Percentiles rank a stretch among this genome's conserved stretches.
phyloP scores from a whole-genome alignment of 2,797 vertebrate genomes.

The Lepilemur ruficaudatus region DNA sequence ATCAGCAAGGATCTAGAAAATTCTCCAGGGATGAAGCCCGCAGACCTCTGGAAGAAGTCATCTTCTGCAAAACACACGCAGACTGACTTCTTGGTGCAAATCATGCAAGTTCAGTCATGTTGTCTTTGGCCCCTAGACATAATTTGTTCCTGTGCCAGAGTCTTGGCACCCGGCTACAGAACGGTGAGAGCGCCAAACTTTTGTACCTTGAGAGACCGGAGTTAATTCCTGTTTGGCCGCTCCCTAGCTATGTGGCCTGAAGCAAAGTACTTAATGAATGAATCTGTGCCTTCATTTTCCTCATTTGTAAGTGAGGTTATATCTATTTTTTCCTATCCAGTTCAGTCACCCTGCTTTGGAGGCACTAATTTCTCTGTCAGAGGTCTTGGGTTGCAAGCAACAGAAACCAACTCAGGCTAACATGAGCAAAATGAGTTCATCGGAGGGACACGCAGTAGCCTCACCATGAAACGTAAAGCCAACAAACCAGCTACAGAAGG shows the following conservation, averaged over 20 bases:
- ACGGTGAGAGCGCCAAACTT: neutral
- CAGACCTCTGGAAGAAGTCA: neutral
- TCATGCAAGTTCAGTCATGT: neutral
- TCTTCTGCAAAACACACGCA: neutral
- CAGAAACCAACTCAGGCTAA: neutral
- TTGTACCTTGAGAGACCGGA: neutral
- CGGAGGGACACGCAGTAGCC: neutral
- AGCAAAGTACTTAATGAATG: neutral
- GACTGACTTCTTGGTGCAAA: neutral
- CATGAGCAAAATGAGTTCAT: neutral
- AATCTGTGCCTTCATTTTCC: neutral
- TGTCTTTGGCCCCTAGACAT: constrained; percentile 23
- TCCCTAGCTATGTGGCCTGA: neutral
- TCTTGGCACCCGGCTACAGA: constrained; percentile 38
- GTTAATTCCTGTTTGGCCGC: constrained; percentile 3
- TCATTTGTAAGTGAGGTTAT: neutral
- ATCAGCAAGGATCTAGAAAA: neutral
- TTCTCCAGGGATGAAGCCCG: neutral
- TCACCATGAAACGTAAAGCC: neutral
- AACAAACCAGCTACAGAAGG: neutral
- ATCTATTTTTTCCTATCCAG: neutral
- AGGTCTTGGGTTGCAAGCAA: constrained; percentile 16
- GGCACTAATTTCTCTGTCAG: neutral
- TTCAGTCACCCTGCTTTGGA: neutral
- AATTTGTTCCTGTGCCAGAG: neutral